phyloP scores from a whole-genome alignment of 2,888 invertebrate genomes.

The Steromphala cineraria region DNA sequence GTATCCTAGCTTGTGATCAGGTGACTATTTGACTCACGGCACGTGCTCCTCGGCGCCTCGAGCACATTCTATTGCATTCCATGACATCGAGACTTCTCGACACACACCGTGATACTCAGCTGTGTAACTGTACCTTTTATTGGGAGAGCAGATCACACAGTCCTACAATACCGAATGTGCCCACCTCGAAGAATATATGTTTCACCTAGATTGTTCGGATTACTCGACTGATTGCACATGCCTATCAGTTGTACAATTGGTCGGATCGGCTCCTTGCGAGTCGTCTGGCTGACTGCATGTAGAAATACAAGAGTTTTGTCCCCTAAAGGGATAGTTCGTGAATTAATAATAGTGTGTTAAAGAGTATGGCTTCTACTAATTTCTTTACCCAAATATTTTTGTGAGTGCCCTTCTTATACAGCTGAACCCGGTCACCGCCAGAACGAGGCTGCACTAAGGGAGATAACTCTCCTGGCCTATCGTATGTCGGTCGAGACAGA shows the following conservation, averaged over 20 bases:
- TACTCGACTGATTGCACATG: not conserved
- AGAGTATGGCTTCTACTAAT: slow-evolving; percentile 11
- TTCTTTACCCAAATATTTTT: not conserved
- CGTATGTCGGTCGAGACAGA: not conserved
- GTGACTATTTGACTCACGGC: not conserved
- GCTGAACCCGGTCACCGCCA: not conserved
- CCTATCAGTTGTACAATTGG: not conserved
- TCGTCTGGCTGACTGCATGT: not conserved
- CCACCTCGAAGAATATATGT: not conserved
- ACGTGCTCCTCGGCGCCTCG: not conserved
- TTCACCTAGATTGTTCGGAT: not conserved
- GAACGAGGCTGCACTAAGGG: not conserved
- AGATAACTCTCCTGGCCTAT: not conserved
- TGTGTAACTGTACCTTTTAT: not conserved
- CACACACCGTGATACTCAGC: not conserved
- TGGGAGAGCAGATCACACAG: not conserved
- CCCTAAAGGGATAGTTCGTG: not conserved
- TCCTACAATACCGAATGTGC: not conserved
- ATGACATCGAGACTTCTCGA: slow-evolving; percentile 14
- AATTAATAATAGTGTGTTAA: slow-evolving; percentile 12
- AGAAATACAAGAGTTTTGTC: not conserved
- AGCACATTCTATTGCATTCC: slow-evolving; percentile 12
- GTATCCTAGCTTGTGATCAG: slow-evolving; percentile 3
- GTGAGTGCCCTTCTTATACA: not conserved
- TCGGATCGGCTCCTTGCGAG: not conserved